Base-by-base conservation (phyloP, 2,888 invertebrate species). In the Amblyteles armatorius region DNA sequence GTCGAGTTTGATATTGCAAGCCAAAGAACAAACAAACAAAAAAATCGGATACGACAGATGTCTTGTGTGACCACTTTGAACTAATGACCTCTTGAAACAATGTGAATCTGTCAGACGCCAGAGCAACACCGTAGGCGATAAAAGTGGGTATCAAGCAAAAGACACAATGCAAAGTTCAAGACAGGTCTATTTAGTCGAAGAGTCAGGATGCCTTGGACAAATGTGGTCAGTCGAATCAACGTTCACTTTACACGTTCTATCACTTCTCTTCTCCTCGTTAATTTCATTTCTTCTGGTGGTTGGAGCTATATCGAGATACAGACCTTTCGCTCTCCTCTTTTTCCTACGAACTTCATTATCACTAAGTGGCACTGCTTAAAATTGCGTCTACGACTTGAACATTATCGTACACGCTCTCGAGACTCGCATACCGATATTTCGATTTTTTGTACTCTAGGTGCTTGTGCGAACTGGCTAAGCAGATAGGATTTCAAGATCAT, bases 401-500 rank as follows among this genome's bases (percentile, higher is more conserved):
- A 19, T 55, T 19, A 65, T 68, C 48, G 11, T 63, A 44, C 26
- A 40, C 40, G 40, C 44, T 9, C 26, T 67, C 44, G 73, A 65
- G 44, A 85, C 50, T 52, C 33, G 40, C 33, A 16, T 77, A 77
- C n/a, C n/a, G 36, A 73, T 73, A 55, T n/a, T 44, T 5, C 29
- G 19, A 48, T 71, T 76, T 73, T 50, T 65, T 57, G 11, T 19
- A 71, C 48, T 50, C 76, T 79, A 92, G 99, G 91, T 99, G 99
- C 93, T 95, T 99, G 77, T 99, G 99, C 94, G 98, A 99, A 94
- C 94, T 99, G 88, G 98, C 99, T 13, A 97, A 97, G 91, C 98
- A 99, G 94, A 99, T 99, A 88, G 99, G 99, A 9, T 99, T 99
- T 94, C 96, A 97, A 19, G 97, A 98, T 87, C 95, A 97, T 88